phyloP scores from a whole-genome alignment of 92 coral and sea anemone species.

The Blastomussa wellsi region DNA sequence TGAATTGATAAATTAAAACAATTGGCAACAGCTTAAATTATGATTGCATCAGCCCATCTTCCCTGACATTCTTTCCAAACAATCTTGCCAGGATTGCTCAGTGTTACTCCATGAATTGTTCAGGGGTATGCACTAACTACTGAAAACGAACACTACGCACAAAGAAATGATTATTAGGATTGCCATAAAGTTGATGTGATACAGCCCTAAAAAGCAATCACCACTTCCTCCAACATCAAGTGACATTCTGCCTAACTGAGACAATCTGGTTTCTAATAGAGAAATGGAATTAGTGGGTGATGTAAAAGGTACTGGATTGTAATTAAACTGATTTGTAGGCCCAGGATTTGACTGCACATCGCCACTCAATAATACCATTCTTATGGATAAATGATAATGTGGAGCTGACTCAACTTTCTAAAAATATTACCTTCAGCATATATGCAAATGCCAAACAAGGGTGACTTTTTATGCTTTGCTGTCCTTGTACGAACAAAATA shows the following conservation, averaged over 20 bases:
- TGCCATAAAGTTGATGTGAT: no score
- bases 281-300: constrained; percentile 20
- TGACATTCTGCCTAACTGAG: constrained; percentile 26
- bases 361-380: neutral
- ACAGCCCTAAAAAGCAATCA: constrained; percentile 13
- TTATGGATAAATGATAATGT: neutral
- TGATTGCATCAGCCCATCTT: constrained; percentile 74
- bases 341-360: constrained; percentile 33
- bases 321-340: neutral
- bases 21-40: no score
- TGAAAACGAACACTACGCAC: no score
- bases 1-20: no score
- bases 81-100: constrained; percentile 47
- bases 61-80: constrained; percentile 45
- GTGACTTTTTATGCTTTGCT: no score
- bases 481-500: no score
- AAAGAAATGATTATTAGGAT: constrained; percentile 32
- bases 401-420: no score
- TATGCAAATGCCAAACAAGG: no score
- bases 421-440: no score
- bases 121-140: constrained; percentile 44
- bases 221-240: no score
- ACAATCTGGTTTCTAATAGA: constrained; percentile 45
- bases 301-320: neutral
- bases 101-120: constrained; percentile 47